Percentiles rank a stretch among this genome's conserved stretches.
Evolutionary conservation across 2,797 vertebrate species (phyloP).

Genomic region (Emys orbicularis): DNA sequence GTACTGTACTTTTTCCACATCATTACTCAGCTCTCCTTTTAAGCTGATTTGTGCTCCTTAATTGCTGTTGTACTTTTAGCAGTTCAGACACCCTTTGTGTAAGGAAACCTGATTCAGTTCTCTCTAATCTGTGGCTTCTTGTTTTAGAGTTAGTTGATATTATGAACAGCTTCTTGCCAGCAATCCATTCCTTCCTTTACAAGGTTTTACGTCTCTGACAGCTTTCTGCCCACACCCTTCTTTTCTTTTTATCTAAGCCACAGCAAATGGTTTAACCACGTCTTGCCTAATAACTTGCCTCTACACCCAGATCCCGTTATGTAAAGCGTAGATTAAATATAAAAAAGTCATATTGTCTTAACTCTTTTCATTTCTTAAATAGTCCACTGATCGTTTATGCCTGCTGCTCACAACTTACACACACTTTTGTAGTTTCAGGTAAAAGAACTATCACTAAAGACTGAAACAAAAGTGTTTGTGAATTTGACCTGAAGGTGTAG

Average conservation of each 20-base stretch:
- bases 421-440: accelerated
- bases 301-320: neutral
- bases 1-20: conserved; percentile 45
- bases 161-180: neutral
- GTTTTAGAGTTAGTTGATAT: conserved; percentile 37
- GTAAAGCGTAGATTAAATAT: neutral
- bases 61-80: conserved; percentile 73
- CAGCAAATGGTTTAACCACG: neutral
- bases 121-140: conserved; percentile 10
- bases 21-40: conserved; percentile 60
- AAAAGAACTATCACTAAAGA: neutral
- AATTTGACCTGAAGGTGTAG: neutral
- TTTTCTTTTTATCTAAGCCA: neutral
- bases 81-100: conserved; percentile 60
- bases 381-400: neutral
- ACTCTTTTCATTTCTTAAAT: neutral
- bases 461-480: neutral
- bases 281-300: accelerated
- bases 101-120: conserved; percentile 29
- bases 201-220: neutral
- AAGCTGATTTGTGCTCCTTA: conserved; percentile 70
- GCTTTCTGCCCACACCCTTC: neutral
- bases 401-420: neutral
- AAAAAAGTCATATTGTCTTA: neutral
- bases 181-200: neutral